These are phyloP conservation scores for Amphimallon solstitiale DNA, from an alignment of 2,888 invertebrate genomes.

Conservation along the genomic window DNA sequence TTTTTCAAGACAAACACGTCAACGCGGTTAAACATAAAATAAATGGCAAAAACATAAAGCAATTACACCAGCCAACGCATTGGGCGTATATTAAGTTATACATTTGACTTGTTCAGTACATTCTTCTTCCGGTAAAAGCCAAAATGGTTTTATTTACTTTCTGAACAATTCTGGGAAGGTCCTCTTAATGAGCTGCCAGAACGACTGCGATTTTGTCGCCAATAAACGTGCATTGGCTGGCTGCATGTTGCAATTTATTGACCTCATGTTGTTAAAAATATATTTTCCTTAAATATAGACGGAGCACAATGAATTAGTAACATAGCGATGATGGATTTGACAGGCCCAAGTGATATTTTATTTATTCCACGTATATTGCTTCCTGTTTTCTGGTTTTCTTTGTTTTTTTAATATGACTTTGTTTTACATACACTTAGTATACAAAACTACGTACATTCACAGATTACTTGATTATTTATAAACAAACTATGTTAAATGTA, in stretches of 20 bases:
- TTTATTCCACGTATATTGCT: slow-evolving; percentile 17
- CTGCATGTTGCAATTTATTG: not conserved
- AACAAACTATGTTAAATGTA: too few relatives aligned
- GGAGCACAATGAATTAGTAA: not conserved
- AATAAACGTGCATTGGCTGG: not conserved
- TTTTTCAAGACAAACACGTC: not conserved
- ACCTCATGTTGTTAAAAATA: not conserved
- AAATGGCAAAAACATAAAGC: not conserved
- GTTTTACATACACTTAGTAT: not conserved
- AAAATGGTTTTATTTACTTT: not conserved
- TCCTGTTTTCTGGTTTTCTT: slow-evolving; percentile 15
- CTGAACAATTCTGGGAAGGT: not conserved
- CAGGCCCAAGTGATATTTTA: not conserved
- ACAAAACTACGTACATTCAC: too few relatives aligned
- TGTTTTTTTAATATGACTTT: not conserved
- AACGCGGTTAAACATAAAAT: slow-evolving; percentile 7
- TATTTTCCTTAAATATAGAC: not conserved
- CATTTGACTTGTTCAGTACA: not conserved
- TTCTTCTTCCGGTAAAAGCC: too few relatives aligned
- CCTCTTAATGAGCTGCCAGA: not conserved
- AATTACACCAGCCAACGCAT: not conserved
- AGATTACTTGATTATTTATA: too few relatives aligned
- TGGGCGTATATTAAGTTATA: not conserved
- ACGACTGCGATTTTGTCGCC: not conserved
- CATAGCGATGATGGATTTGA: not conserved